Conservation (phyloP, 2,888 invertebrate genomes). For the Acanthosepion pharaonis region DNA sequence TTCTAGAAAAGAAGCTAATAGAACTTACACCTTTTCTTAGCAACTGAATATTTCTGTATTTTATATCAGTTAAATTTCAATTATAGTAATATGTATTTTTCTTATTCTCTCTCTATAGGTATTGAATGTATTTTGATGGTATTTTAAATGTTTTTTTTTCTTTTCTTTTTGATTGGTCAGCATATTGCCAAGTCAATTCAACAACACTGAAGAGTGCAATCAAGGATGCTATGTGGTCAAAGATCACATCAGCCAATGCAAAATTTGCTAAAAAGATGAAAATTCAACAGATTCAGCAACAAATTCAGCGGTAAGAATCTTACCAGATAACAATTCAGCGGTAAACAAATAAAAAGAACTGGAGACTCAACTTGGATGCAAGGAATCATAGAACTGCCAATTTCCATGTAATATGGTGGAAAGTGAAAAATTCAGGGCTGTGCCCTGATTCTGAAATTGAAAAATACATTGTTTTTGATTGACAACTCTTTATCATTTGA, state of each 20-base stretch:
- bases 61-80: too few relatives aligned
- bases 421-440: background rate
- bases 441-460: background rate
- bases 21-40: too few relatives aligned
- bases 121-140: background rate
- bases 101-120: too few relatives aligned
- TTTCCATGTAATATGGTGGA: background rate
- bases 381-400: background rate
- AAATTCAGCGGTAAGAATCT: conserved; percentile 35
- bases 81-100: too few relatives aligned
- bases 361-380: background rate
- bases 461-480: background rate
- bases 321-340: too few relatives aligned
- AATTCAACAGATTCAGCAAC: conserved; percentile 43
- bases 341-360: background rate
- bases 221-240: conserved; percentile 46
- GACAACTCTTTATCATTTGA: background rate
- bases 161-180: background rate
- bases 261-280: conserved; percentile 45
- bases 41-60: too few relatives aligned
- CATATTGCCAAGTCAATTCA: conserved; percentile 46
- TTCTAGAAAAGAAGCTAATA: too few relatives aligned
- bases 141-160: background rate
- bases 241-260: conserved; percentile 41
- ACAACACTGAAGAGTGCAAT: conserved; percentile 38